Conservation (phyloP, 2,797 vertebrate species). For the Myioborus miniatus region DNA sequence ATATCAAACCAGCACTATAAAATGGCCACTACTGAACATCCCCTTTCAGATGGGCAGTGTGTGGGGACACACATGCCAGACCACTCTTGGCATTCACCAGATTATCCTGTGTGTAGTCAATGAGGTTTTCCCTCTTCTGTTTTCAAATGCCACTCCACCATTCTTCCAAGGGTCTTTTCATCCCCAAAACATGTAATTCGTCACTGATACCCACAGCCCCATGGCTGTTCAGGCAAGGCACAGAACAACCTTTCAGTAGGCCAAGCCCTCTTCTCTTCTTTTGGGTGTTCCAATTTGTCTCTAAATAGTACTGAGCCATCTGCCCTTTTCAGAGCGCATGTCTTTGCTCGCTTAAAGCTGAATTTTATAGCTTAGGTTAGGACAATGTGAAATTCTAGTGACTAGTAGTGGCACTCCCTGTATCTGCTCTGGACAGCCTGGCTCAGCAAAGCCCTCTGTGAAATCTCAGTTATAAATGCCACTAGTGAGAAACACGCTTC, state of each 20-base stretch:
- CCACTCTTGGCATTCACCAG: not conserved
- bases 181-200: rapidly evolving
- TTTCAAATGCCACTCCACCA: not conserved
- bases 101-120: not conserved
- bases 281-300: not conserved
- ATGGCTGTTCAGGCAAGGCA: not conserved
- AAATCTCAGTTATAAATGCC: not conserved
- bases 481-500: not conserved
- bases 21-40: not conserved
- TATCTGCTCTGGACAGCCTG: not conserved
- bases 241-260: not conserved
- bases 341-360: not conserved
- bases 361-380: conserved; percentile 51
- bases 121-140: not conserved
- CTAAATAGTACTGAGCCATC: not conserved
- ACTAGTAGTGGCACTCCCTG: conserved; percentile 7
- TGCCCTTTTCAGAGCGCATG: not conserved
- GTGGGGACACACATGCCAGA: not conserved
- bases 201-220: not conserved
- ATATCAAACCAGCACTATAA: not conserved
- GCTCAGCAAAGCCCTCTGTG: conserved; percentile 16
- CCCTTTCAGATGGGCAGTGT: not conserved
- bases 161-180: not conserved
- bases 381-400: not conserved
- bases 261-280: not conserved